Percentiles rank a stretch among this genome's conserved stretches.
These are phyloP conservation scores for Azorinus chamasolen DNA, from an alignment of 2,888 invertebrate species.

Conservation along the genomic window DNA sequence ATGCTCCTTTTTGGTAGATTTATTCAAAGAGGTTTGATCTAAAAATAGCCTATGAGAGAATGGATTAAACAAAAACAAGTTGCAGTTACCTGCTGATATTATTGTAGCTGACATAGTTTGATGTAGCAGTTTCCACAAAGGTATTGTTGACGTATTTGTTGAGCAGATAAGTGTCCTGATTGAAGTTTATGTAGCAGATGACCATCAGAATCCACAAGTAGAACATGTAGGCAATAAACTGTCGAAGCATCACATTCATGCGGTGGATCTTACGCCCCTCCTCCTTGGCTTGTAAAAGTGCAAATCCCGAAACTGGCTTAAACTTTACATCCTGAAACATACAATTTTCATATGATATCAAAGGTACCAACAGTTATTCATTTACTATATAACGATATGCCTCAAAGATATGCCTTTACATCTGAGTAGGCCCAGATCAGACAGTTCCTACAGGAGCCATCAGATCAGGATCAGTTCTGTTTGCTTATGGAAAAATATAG, in stretches of 20 bases:
- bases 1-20: too few relatives aligned
- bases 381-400: not conserved
- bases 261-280: slow-evolving; percentile 77
- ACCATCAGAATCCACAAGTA: slow-evolving; percentile 78
- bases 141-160: slow-evolving; percentile 66
- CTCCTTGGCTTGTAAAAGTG: slow-evolving; percentile 80
- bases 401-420: not conserved
- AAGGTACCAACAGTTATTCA: not conserved
- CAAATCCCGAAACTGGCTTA: slow-evolving; percentile 82
- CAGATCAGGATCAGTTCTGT: too few relatives aligned
- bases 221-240: slow-evolving; percentile 75
- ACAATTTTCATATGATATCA: slow-evolving; percentile 9
- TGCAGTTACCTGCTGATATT: slow-evolving; percentile 66
- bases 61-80: too few relatives aligned
- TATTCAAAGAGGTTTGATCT: too few relatives aligned
- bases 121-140: slow-evolving; percentile 54
- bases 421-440: too few relatives aligned
- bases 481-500: too few relatives aligned
- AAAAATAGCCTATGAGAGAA: too few relatives aligned
- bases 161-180: slow-evolving; percentile 61
- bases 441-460: too few relatives aligned
- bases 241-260: slow-evolving; percentile 78
- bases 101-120: slow-evolving; percentile 51
- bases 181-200: slow-evolving; percentile 74
- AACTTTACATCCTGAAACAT: slow-evolving; percentile 79